Conservation (phyloP, 2,888 invertebrate genomes). For the Atethmia centrago region DNA sequence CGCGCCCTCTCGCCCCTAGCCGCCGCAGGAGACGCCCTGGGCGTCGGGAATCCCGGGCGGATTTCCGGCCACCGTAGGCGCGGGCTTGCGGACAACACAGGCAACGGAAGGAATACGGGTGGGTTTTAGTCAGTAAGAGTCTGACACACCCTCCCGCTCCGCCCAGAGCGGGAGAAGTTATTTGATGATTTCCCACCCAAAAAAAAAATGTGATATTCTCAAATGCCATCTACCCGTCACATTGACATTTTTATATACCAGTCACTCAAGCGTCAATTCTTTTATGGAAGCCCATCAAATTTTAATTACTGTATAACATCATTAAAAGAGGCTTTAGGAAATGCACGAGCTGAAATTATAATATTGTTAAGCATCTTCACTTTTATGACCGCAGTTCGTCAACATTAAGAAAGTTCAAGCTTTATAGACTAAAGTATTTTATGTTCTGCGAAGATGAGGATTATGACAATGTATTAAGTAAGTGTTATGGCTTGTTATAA, state of each 20-base stretch:
- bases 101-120: too few relatives aligned
- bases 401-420: slow-evolving; percentile 46
- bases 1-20: too few relatives aligned
- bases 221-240: background rate
- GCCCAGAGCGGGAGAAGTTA: too few relatives aligned
- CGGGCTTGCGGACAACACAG: too few relatives aligned
- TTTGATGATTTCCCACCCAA: too few relatives aligned
- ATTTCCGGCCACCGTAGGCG: too few relatives aligned
- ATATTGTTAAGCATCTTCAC: slow-evolving; percentile 37
- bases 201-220: too few relatives aligned
- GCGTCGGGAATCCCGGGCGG: too few relatives aligned
- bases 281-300: slow-evolving; percentile 4
- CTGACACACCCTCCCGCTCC: too few relatives aligned
- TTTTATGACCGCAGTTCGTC: slow-evolving; percentile 53
- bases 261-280: background rate
- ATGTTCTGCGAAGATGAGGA: slow-evolving; percentile 28
- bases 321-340: slow-evolving; percentile 33
- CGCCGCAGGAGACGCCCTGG: too few relatives aligned
- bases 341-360: slow-evolving; percentile 35
- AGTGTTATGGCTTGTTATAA: slow-evolving; percentile 27
- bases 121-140: too few relatives aligned
- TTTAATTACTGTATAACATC: slow-evolving; percentile 14
- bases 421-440: slow-evolving; percentile 57
- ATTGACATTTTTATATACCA: background rate
- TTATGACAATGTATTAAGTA: slow-evolving; percentile 34